phyloP scores from a whole-genome alignment of 2,888 invertebrate genomes.

The Scaeva pyrastri region DNA sequence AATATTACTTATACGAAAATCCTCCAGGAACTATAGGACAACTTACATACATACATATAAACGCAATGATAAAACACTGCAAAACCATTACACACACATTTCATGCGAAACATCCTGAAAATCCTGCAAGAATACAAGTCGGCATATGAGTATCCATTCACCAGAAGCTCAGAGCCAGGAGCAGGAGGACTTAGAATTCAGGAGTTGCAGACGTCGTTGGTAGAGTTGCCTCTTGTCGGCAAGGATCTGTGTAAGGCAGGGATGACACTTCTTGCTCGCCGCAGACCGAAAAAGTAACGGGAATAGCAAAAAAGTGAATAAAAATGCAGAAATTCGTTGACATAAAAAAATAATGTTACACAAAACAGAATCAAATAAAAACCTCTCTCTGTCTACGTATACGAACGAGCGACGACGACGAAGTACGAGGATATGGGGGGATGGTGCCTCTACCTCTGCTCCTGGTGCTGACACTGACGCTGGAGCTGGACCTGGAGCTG shows the following conservation, averaged over 20 bases:
- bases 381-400: conserved; percentile 15
- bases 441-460: too few relatives aligned
- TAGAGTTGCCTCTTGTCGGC: conserved; percentile 1
- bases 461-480: too few relatives aligned
- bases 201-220: too few relatives aligned
- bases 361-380: conserved; percentile 63
- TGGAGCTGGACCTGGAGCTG: too few relatives aligned
- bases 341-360: conserved; percentile 31
- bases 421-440: too few relatives aligned
- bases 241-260: too few relatives aligned
- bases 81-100: conserved; percentile 44
- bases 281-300: conserved; percentile 44
- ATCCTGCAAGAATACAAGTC: not conserved
- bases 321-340: conserved; percentile 66
- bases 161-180: conserved; percentile 6
- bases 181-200: not conserved
- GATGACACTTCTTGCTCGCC: conserved; percentile 27
- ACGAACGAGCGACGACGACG: too few relatives aligned
- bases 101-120: conserved; percentile 41
- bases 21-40: conserved; percentile 17
- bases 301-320: conserved; percentile 40
- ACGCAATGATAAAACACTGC: conserved; percentile 70
- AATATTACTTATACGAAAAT: conserved; percentile 45
- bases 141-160: not conserved
- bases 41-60: too few relatives aligned